Evolutionary conservation across 2,797 vertebrate species (phyloP), one percentile per base, ranked within the genome.

Genomic region (Hemibagrus guttatus): DNA sequence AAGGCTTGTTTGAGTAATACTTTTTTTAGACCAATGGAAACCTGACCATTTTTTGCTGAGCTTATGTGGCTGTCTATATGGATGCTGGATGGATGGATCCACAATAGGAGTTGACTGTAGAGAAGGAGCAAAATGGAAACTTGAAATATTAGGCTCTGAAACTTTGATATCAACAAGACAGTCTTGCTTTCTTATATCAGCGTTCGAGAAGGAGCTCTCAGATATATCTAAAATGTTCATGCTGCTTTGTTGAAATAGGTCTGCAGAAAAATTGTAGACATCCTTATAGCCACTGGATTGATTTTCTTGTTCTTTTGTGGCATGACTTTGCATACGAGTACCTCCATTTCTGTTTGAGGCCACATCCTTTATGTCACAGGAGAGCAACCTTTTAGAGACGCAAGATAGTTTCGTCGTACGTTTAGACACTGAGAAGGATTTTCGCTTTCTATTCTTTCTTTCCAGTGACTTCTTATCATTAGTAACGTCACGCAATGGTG

Each of bases 221-320:
- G 63, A 39, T 26, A 56, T n/a, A 80, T 83, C 71, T 35, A 56
- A 68, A 42, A 52, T 16, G 59, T 49, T 81, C 8, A 42, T 11
- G 49, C 88, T 79, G 9, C 6, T 89, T 28, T 88, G 52, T 26
- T 92, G 91, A 90, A 96, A 96, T 4, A 96, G 87, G 85, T 96
- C 95, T 42, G 92, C 92, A 31, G 96, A 96, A 90, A 91, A 95
- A 88, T 96, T 90, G 63, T 94, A 95, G 19, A 68, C 42, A 3
- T 93, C 89, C 2, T 31, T 88, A 21, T 89, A 87, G 42, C 66
- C 80, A 85, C 63, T 81, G 23, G 12, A 68, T 17, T 78, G 23
- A 74, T 75, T 84, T 78, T 90, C 81, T 86, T 91, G 86, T 13
- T 90, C 87, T 6, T 74, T 56, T 69, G 3, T 26, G 46, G 23